Evolutionary conservation across 2,888 invertebrate species (phyloP).

Genomic region (Ennomos quercinarius): DNA sequence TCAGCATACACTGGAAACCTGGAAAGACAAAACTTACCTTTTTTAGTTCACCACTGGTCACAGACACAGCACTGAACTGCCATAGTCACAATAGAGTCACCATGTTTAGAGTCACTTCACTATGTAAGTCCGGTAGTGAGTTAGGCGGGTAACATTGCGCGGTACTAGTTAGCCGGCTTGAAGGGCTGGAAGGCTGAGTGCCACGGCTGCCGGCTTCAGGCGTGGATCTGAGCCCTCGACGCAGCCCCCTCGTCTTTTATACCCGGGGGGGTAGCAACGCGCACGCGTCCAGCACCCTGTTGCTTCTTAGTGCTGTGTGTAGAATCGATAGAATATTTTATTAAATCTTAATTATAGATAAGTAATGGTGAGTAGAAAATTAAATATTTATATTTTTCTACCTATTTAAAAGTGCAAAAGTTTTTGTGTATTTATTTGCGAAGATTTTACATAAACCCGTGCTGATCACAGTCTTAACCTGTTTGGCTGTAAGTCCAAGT

Average conservation of each 20-base stretch:
- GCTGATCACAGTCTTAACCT: no score
- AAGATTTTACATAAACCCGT: no score
- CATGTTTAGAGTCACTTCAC: slow-evolving; percentile 56
- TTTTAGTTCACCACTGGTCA: slow-evolving; percentile 51
- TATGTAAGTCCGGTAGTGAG: slow-evolving; percentile 50
- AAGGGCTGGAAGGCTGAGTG: slow-evolving; percentile 47
- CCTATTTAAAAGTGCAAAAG: no score
- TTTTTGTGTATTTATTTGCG: no score
- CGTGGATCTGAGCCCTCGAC: slow-evolving; percentile 67
- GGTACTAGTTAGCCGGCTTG: slow-evolving; percentile 48
- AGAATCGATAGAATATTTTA: slow-evolving; percentile 26
- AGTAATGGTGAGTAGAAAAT: no score
- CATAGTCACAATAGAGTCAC: slow-evolving; percentile 59
- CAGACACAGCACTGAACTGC: slow-evolving; percentile 51
- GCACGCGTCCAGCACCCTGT: slow-evolving; percentile 84
- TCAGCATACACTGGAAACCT: slow-evolving; percentile 7
- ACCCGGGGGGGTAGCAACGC: slow-evolving; percentile 69
- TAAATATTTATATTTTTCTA: no score
- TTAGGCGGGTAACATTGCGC: slow-evolving; percentile 55
- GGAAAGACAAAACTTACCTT: slow-evolving; percentile 58
- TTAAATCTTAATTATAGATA: no score
- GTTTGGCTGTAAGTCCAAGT: no score
- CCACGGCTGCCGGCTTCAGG: slow-evolving; percentile 61
- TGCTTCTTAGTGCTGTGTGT: slow-evolving; percentile 70
- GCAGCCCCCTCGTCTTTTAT: slow-evolving; percentile 69